phyloP scores from a whole-genome alignment of 2,797 vertebrate species.

The Danio aesculapii region DNA sequence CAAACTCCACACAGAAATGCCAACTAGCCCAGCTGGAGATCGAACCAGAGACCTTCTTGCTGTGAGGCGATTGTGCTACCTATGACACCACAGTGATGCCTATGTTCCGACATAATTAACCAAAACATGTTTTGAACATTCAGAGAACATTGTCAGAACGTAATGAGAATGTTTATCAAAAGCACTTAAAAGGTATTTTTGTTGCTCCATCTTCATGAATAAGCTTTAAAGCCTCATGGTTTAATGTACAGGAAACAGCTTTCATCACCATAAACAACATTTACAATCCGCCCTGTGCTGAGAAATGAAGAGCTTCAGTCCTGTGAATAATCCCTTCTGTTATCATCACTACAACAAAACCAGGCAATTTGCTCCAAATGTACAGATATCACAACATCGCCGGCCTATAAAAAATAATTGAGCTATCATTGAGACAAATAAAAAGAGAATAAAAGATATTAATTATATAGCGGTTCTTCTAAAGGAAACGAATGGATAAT shows the following conservation, averaged over 20 bases:
- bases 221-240: not conserved
- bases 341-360: conserved; percentile 30
- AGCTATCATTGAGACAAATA: conserved; percentile 71
- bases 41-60: too few species aligned
- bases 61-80: too few species aligned
- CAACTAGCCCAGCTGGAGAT: too few species aligned
- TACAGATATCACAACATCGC: conserved; percentile 50
- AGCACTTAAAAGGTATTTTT: not conserved
- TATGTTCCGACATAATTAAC: too few species aligned
- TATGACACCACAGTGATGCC: too few species aligned
- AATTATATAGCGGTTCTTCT: conserved; percentile 65
- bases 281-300: not conserved
- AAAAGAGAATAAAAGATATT: conserved; percentile 66
- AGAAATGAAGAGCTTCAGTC: not conserved
- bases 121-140: too few species aligned
- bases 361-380: not conserved
- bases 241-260: conserved; percentile 62
- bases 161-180: too few species aligned
- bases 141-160: too few species aligned
- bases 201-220: not conserved
- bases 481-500: conserved; percentile 75
- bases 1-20: too few species aligned
- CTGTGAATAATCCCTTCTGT: not conserved
- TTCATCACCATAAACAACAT: not conserved
- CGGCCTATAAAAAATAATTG: conserved; percentile 72